Conservation (phyloP, 2,113 vertebrate species). For the Procavia capensis region DNA sequence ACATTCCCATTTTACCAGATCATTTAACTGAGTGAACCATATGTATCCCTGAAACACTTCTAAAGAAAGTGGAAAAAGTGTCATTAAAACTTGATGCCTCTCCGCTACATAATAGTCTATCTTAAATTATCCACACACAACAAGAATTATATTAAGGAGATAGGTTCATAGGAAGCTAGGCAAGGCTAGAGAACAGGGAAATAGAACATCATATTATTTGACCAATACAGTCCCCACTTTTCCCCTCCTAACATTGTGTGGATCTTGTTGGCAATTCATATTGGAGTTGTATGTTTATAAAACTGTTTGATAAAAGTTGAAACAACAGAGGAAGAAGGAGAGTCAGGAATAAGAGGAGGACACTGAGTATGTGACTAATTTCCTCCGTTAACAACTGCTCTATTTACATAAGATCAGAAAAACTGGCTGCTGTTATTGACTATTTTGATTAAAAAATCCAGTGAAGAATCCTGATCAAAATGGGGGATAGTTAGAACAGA, state of each 20-base stretch:
- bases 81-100: slow-evolving; percentile 44
- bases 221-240: neutral
- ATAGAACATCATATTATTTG: neutral
- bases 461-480: no score
- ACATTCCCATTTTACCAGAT: neutral
- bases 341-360: no score
- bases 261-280: neutral
- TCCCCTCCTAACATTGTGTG: neutral
- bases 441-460: no score
- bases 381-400: no score
- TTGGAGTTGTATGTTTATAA: neutral
- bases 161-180: neutral
- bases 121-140: neutral
- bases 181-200: neutral
- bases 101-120: neutral
- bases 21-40: slow-evolving; percentile 54
- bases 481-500: no score
- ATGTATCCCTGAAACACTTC: neutral
- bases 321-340: no score
- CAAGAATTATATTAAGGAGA: neutral
- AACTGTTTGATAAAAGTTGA: neutral
- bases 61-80: neutral
- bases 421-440: no score
- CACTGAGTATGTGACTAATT: no score
- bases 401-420: no score